Percentiles rank a stretch among this genome's conserved stretches.
Conservation (phyloP, 1,140 invertebrate species). For the Brachionus plicatilis region DNA sequence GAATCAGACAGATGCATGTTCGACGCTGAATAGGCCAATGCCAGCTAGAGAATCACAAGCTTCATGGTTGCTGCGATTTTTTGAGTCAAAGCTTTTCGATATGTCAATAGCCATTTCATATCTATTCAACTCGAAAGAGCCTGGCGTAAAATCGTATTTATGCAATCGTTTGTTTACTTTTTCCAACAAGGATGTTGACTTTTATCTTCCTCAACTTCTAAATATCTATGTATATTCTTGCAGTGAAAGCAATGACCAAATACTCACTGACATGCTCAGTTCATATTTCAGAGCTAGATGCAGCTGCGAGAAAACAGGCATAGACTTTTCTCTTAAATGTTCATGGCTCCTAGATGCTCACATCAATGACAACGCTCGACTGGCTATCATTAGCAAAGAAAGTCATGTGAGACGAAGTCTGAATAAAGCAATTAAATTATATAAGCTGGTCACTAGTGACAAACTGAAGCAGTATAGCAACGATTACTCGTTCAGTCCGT, state of each 20-base stretch:
- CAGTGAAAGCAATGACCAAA: slow-evolving; percentile 53
- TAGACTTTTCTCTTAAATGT: slow-evolving; percentile 88
- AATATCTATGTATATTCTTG: slow-evolving; percentile 97
- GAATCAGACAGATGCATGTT: not conserved
- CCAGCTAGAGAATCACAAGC: not conserved
- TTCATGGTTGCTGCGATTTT: slow-evolving; percentile 74
- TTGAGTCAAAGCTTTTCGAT: slow-evolving; percentile 92
- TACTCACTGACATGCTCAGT: not conserved
- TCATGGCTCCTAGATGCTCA: slow-evolving; percentile 92
- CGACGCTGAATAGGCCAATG: not conserved
- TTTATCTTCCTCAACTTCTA: slow-evolving; percentile 92
- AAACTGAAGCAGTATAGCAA: not conserved
- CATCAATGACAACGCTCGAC: slow-evolving; percentile 10
- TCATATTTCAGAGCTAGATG: not conserved
- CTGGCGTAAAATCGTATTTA: slow-evolving; percentile 85
- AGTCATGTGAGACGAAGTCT: not conserved
- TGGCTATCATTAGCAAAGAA: not conserved
- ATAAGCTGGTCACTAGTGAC: slow-evolving; percentile 19
- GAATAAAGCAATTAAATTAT: slow-evolving; percentile 31
- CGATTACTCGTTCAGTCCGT: not conserved
- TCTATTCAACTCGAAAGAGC: slow-evolving; percentile 95
- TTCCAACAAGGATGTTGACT: slow-evolving; percentile 81
- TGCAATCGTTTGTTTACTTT: slow-evolving; percentile 93
- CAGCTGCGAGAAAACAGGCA: slow-evolving; percentile 74
- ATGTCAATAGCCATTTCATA: slow-evolving; percentile 96